Conservation (phyloP, 1,140 invertebrate genomes). For the Chlorops oryzae region DNA sequence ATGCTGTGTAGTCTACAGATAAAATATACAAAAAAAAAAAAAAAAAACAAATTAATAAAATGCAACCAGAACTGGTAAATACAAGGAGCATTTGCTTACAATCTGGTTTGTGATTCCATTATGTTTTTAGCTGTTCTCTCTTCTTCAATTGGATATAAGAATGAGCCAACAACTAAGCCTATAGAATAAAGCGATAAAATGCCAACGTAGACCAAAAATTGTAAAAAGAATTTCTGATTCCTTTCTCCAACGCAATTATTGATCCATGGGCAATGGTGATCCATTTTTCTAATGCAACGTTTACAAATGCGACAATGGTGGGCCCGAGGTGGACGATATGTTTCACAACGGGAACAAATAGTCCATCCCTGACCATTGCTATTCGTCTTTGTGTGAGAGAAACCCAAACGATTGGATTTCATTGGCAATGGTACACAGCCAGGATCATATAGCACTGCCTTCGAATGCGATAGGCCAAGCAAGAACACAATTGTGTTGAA, state of each 20-base stretch:
- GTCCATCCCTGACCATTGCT: constrained; percentile 65
- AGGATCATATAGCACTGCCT: constrained; percentile 84
- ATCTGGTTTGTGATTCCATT: constrained; percentile 64
- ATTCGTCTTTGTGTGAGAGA: constrained; percentile 61
- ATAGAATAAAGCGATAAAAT: constrained; percentile 64
- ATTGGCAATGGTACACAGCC: constrained; percentile 79
- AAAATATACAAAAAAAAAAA: not conserved
- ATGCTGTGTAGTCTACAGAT: constrained; percentile 75
- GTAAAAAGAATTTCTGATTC: constrained; percentile 92
- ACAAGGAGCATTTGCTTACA: constrained; percentile 64
- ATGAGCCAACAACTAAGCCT: constrained; percentile 65
- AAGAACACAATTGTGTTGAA: constrained; percentile 79
- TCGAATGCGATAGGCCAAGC: constrained; percentile 68
- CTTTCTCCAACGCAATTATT: constrained; percentile 92
- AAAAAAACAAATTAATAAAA: not conserved
- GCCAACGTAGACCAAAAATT: constrained; percentile 80
- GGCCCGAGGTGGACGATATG: constrained; percentile 75
- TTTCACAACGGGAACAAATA: constrained; percentile 77
- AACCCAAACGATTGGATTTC: constrained; percentile 78
- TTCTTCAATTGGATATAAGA: constrained; percentile 66
- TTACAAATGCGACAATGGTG: constrained; percentile 88
- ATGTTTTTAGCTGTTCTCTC: constrained; percentile 65
- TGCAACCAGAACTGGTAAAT: no score
- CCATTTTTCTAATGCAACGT: constrained; percentile 80
- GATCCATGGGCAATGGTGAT: constrained; percentile 84